phyloP scores from a whole-genome alignment of 2,888 invertebrate genomes.

The Catocala sponsa region DNA sequence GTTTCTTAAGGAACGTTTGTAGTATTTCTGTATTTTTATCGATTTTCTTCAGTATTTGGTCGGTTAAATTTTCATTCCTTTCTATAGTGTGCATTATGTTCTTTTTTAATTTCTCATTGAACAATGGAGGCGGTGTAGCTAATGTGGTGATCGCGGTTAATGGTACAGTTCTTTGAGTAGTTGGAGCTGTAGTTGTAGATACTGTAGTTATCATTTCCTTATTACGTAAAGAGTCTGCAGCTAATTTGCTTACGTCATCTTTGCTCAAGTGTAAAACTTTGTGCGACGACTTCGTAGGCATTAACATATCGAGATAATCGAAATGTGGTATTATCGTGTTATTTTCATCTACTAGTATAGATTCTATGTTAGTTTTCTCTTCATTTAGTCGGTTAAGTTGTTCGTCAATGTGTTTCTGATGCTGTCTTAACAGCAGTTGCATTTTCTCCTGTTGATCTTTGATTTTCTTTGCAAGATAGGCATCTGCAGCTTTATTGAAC shows the following conservation, averaged over 20 bases:
- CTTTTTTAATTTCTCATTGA: constrained; percentile 31
- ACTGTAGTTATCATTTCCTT: constrained; percentile 25
- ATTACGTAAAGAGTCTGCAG: constrained; percentile 30
- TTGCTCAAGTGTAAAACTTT: constrained; percentile 42
- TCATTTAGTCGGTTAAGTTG: constrained; percentile 64
- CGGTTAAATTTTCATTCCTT: constrained; percentile 69
- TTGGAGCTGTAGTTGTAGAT: constrained; percentile 12
- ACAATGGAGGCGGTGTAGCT: constrained; percentile 17
- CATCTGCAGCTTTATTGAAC: constrained; percentile 18
- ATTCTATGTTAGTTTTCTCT: constrained; percentile 67
- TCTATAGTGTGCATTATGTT: constrained; percentile 61
- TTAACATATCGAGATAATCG: constrained; percentile 44
- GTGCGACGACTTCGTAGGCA: constrained; percentile 36
- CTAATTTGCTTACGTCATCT: constrained; percentile 40
- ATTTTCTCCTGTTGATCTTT: constrained; percentile 61
- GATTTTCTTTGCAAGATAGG: constrained; percentile 38
- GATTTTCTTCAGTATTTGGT: constrained; percentile 72
- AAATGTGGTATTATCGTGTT: constrained; percentile 16
- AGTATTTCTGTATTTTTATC: constrained; percentile 73
- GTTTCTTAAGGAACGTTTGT: constrained; percentile 65
- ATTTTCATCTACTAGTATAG: constrained; percentile 24
- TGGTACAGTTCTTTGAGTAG: neutral
- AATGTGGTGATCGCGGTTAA: constrained; percentile 11
- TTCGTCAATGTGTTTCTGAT: constrained; percentile 66
- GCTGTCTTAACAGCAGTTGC: constrained; percentile 61